A percentile compares a stretch with the other conserved stretches of the same genome.
These are phyloP conservation scores for Tetragnatha versicolor DNA, from an alignment of 1,140 invertebrate genomes.

Conservation along the genomic window DNA sequence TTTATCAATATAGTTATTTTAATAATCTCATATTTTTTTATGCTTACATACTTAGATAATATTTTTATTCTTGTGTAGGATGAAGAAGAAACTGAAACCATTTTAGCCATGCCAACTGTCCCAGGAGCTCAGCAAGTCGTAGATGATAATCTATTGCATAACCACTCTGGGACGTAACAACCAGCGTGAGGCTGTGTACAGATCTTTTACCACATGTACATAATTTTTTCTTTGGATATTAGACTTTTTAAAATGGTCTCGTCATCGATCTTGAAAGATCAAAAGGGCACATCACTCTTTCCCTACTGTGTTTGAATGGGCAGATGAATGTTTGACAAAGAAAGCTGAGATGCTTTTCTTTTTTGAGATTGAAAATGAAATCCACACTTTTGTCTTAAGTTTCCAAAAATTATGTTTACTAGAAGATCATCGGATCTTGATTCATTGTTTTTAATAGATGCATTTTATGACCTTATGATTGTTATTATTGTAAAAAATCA, in stretches of 20 bases:
- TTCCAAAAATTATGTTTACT: no score
- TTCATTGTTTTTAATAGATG: no score
- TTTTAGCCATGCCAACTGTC: conserved; percentile 46
- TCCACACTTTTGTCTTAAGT: no score
- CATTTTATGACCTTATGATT: no score
- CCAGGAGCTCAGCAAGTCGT: conserved; percentile 21
- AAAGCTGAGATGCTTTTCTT: no score
- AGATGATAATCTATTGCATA: neutral
- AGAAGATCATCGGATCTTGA: no score
- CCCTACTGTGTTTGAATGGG: neutral
- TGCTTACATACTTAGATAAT: no score
- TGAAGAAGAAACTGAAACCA: conserved; percentile 50
- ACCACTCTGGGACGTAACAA: conserved; percentile 16
- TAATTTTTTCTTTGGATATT: no score
- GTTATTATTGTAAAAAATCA: no score
- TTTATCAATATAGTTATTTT: no score
- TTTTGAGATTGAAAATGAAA: no score
- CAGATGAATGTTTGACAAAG: neutral
- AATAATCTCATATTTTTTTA: no score
- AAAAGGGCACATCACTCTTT: neutral
- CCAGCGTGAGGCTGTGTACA: neutral
- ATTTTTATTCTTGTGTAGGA: conserved; percentile 26
- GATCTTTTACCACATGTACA: neutral
- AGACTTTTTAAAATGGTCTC: neutral
- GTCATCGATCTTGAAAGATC: neutral